These are phyloP conservation scores for Mythimna ferrago DNA, from an alignment of 2,888 invertebrate genomes.

Conservation along the genomic window DNA sequence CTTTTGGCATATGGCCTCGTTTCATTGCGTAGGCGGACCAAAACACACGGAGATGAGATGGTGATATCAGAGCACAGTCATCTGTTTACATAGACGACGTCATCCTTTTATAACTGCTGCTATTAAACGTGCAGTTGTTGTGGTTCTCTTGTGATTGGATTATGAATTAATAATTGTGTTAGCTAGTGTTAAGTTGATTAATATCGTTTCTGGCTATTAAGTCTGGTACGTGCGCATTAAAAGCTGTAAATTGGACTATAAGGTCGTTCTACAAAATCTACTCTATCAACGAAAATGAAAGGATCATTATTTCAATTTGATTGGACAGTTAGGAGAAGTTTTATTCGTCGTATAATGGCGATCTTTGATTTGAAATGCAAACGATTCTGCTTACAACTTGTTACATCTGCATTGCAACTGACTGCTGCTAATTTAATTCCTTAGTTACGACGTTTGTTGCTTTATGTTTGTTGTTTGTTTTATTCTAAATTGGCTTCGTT, in stretches of 20 bases:
- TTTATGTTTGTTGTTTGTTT: conserved; percentile 13
- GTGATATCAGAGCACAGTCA: conserved; percentile 61
- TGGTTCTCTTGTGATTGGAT: conserved; percentile 32
- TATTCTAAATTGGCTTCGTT: conserved; percentile 6
- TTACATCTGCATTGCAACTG: conserved; percentile 17
- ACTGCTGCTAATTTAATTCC: conserved; percentile 14
- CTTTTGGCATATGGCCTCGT: conserved; percentile 46
- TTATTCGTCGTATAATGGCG: conserved; percentile 9
- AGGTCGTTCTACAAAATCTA: not conserved
- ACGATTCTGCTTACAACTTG: conserved; percentile 20
- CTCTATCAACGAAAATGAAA: not conserved
- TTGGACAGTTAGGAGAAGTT: conserved; percentile 3
- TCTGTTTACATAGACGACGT: conserved; percentile 55
- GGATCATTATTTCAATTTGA: not conserved
- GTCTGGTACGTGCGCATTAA: not conserved
- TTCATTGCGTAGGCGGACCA: conserved; percentile 25
- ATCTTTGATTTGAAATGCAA: conserved; percentile 33
- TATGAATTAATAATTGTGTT: conserved; percentile 34
- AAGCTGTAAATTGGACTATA: conserved; percentile 14
- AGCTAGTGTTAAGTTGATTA: conserved; percentile 22
- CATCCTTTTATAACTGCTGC: conserved; percentile 32
- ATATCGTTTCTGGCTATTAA: conserved; percentile 7
- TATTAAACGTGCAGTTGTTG: conserved; percentile 36
- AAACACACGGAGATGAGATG: conserved; percentile 17
- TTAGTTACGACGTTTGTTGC: not conserved